These are phyloP conservation scores for Botia almorhae DNA, from an alignment of 2,797 vertebrate genomes.

Conservation along the genomic window DNA sequence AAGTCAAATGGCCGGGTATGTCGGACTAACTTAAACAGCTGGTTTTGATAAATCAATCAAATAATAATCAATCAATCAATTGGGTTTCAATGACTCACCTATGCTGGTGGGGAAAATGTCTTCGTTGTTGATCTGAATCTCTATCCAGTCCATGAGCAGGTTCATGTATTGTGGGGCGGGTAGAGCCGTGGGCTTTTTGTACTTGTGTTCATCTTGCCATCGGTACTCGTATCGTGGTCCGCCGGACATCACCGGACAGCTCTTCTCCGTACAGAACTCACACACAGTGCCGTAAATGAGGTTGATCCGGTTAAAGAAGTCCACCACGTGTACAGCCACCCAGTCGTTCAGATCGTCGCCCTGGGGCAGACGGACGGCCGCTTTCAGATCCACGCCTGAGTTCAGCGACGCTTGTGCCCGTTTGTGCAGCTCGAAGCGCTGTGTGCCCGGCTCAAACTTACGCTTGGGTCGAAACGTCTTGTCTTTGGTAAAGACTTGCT, in stretches of 20 bases:
- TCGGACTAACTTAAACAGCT: too few relatives aligned
- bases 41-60: too few relatives aligned
- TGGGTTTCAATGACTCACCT: conserved; percentile 76
- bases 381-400: conserved; percentile 90
- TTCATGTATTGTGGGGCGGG: conserved; percentile 86
- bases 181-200: conserved; percentile 84
- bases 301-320: conserved; percentile 98
- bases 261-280: conserved; percentile 90
- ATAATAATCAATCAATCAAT: too few relatives aligned
- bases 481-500: conserved; percentile 97
- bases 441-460: conserved; percentile 95
- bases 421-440: conserved; percentile 95
- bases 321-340: conserved; percentile 96
- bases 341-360: conserved; percentile 93
- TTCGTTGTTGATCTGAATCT: conserved; percentile 96
- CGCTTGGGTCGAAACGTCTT: conserved; percentile 96
- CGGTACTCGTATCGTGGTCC: conserved; percentile 85
- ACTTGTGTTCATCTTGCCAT: conserved; percentile 85
- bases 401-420: conserved; percentile 94
- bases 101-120: conserved; percentile 92
- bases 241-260: conserved; percentile 92
- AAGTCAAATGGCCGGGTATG: too few relatives aligned
- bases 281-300: conserved; percentile 97
- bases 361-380: conserved; percentile 88
- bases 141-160: conserved; percentile 94